Percentiles rank a stretch among this genome's conserved stretches.
These are phyloP conservation scores for Heteromyza rotundicornis DNA, from an alignment of 2,888 invertebrate species.

Conservation along the genomic window DNA sequence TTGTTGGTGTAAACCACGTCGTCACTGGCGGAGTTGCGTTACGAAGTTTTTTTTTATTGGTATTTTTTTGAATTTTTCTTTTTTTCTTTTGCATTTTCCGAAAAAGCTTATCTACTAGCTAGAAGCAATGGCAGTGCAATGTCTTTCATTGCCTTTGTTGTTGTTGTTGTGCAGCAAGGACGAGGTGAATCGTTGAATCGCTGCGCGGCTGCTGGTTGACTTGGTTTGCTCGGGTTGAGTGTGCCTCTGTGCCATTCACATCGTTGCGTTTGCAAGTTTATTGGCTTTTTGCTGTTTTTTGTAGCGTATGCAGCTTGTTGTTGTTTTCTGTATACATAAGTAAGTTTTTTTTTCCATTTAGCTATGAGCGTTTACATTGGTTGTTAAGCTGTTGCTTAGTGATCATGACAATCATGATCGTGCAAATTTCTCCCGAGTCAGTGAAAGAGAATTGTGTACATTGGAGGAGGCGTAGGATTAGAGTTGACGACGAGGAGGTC, in stretches of 20 bases:
- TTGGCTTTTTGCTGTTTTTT: not conserved
- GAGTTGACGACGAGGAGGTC: not conserved
- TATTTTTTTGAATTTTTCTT: too few species aligned
- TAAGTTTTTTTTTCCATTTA: not conserved
- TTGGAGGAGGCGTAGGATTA: not conserved
- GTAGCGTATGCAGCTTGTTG: not conserved
- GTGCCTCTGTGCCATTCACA: conserved; percentile 39
- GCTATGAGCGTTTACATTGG: not conserved
- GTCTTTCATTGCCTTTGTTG: not conserved
- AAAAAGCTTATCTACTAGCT: not conserved
- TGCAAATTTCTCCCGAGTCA: not conserved
- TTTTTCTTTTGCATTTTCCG: not conserved
- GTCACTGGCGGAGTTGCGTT: not conserved
- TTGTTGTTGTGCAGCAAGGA: conserved; percentile 4
- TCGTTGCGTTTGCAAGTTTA: conserved; percentile 6
- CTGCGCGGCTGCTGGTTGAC: not conserved
- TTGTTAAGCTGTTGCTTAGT: not conserved
- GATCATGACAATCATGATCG: not conserved
- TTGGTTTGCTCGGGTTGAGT: conserved; percentile 13
- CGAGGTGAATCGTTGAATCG: not conserved
- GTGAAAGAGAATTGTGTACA: not conserved
- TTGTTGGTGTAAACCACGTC: conserved; percentile 14
- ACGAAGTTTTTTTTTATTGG: too few species aligned
- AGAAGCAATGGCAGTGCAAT: not conserved
- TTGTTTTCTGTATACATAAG: not conserved